phyloP scores from a whole-genome alignment of 1,140 invertebrate species.

The Gyrodactylus salaris region DNA sequence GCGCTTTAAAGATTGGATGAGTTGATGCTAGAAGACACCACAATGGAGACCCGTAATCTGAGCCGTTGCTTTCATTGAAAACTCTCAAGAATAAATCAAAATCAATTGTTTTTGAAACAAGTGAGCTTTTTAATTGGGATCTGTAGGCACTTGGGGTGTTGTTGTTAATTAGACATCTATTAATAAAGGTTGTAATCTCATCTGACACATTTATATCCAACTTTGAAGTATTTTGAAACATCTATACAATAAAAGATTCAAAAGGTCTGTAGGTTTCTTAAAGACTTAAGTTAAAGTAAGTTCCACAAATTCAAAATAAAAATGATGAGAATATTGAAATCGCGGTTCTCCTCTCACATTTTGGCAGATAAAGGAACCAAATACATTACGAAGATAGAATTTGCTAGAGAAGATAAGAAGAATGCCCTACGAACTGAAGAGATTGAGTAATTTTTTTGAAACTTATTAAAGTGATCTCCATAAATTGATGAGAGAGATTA shows the following conservation, averaged over 20 bases:
- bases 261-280: too few species aligned
- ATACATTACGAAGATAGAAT: background rate
- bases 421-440: background rate
- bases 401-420: background rate
- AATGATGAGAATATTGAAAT: too few species aligned
- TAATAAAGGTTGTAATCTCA: background rate
- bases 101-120: background rate
- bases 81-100: background rate
- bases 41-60: background rate
- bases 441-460: background rate
- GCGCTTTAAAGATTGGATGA: background rate
- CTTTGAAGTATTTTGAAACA: background rate
- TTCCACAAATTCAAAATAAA: too few species aligned
- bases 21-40: background rate
- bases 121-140: background rate
- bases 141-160: background rate
- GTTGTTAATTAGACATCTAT: background rate
- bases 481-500: background rate
- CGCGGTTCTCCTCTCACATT: too few species aligned
- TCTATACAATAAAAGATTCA: too few species aligned
- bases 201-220: background rate
- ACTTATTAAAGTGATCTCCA: background rate
- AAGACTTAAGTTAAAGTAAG: too few species aligned
- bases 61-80: background rate
- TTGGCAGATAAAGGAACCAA: too few species aligned